phyloP scores from a whole-genome alignment of 2,888 invertebrate species.

The Parthenolecanium corni region DNA sequence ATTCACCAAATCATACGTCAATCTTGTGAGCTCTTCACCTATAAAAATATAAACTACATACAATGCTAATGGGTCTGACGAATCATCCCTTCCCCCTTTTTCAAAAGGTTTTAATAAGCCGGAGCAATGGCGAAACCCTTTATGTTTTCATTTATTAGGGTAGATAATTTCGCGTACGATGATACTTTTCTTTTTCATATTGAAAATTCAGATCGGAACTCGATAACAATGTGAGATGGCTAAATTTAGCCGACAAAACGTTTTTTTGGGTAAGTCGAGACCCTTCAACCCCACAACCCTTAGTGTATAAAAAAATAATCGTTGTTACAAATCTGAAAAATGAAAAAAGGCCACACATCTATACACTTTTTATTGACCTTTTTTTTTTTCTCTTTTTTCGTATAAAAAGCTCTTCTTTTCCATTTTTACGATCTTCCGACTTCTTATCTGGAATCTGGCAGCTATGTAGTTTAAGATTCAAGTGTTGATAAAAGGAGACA shows the following conservation, averaged over 20 bases:
- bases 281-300: slow-evolving; percentile 11
- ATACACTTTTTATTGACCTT: slow-evolving; percentile 17
- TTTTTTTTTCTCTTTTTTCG: not conserved
- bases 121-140: slow-evolving; percentile 5
- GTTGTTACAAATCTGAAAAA: slow-evolving; percentile 17
- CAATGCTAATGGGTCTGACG: slow-evolving; percentile 15
- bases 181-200: not conserved
- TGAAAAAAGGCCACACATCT: not conserved
- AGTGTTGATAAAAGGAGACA: slow-evolving; percentile 8
- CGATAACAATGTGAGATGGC: slow-evolving; percentile 5
- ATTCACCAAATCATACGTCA: slow-evolving; percentile 3
- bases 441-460: slow-evolving; percentile 13
- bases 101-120: too few species aligned
- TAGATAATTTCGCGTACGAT: slow-evolving; percentile 11
- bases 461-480: slow-evolving; percentile 11
- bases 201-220: slow-evolving; percentile 11
- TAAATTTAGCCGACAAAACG: slow-evolving; percentile 19
- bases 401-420: not conserved
- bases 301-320: slow-evolving; percentile 17
- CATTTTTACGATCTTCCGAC: not conserved
- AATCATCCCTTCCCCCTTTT: too few species aligned
- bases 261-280: slow-evolving; percentile 17
- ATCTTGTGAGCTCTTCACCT: slow-evolving; percentile 6
- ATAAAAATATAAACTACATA: slow-evolving; percentile 11
- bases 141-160: not conserved